Evolutionary conservation across 2,888 invertebrate genomes (phyloP).

Genomic region (Parapristionchus giblindavisi): DNA sequence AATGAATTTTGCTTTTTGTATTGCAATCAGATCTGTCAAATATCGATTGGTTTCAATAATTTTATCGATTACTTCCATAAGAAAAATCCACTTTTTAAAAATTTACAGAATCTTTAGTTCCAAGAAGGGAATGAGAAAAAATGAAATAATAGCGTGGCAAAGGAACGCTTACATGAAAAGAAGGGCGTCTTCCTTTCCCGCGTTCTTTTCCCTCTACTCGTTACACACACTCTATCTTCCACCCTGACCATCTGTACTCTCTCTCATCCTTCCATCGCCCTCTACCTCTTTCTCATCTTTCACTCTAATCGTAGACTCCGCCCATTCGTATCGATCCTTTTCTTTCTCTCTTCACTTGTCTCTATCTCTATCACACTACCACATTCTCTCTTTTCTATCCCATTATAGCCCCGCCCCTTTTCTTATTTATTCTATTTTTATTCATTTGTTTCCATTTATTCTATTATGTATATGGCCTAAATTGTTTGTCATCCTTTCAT

Average conservation of each 20-base stretch:
- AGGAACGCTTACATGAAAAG: background rate
- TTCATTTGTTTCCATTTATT: background rate
- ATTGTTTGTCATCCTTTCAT: background rate
- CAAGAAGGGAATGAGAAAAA: background rate
- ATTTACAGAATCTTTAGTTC: background rate
- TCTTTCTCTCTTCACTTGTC: conserved; percentile 7
- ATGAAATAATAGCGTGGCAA: no score
- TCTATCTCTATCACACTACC: background rate
- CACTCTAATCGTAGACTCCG: background rate
- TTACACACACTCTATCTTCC: conserved; percentile 2
- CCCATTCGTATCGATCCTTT: conserved; percentile 31
- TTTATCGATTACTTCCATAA: no score
- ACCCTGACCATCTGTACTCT: background rate
- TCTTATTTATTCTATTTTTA: background rate
- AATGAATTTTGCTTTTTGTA: no score
- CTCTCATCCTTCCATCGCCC: background rate
- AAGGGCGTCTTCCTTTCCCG: background rate
- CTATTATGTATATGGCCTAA: background rate
- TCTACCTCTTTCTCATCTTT: background rate
- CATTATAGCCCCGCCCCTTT: conserved; percentile 23
- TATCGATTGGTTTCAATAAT: no score
- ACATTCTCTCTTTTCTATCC: conserved; percentile 12
- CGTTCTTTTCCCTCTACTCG: background rate
- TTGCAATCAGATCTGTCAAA: no score
- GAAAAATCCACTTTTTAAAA: no score